Percentiles rank a stretch among this genome's conserved stretches.
These are phyloP conservation scores for Grus americana DNA, from an alignment of 2,113 vertebrate genomes.

Conservation along the genomic window DNA sequence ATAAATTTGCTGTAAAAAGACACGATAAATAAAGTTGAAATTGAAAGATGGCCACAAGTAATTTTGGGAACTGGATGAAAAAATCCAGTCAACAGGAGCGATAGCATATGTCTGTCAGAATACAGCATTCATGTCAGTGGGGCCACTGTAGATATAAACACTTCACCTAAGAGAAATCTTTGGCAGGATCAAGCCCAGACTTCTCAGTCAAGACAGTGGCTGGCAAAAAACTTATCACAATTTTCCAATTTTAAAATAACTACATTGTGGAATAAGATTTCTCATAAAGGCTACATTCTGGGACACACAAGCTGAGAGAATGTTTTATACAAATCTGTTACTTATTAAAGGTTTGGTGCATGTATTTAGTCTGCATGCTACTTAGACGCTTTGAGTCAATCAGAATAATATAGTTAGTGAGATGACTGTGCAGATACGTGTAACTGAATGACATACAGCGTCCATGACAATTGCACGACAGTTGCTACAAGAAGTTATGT, in stretches of 20 bases:
- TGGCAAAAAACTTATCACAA: not conserved
- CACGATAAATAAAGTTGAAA: conserved; percentile 15
- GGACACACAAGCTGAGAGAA: not conserved
- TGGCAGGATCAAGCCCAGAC: not conserved
- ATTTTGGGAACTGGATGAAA: not conserved
- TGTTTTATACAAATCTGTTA: conserved; percentile 13
- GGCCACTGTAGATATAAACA: not conserved
- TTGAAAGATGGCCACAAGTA: conserved; percentile 8
- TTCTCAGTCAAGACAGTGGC: conserved; percentile 5
- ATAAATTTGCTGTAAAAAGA: not conserved
- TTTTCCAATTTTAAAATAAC: conserved; percentile 37
- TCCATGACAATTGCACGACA: not conserved
- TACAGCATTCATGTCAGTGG: not conserved
- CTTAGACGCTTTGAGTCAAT: not conserved
- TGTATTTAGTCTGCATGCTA: not conserved
- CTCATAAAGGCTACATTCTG: not conserved
- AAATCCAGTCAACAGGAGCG: not conserved
- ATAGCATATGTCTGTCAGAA: not conserved
- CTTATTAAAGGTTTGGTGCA: conserved; percentile 7
- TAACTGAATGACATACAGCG: not conserved
- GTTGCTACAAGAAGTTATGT: not conserved
- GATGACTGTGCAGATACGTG: not conserved
- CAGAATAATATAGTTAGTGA: not conserved
- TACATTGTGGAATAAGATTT: not conserved
- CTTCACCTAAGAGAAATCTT: not conserved